These are phyloP conservation scores for Drosophila repleta DNA, from an alignment of 1,140 invertebrate species.

Conservation along the genomic window DNA sequence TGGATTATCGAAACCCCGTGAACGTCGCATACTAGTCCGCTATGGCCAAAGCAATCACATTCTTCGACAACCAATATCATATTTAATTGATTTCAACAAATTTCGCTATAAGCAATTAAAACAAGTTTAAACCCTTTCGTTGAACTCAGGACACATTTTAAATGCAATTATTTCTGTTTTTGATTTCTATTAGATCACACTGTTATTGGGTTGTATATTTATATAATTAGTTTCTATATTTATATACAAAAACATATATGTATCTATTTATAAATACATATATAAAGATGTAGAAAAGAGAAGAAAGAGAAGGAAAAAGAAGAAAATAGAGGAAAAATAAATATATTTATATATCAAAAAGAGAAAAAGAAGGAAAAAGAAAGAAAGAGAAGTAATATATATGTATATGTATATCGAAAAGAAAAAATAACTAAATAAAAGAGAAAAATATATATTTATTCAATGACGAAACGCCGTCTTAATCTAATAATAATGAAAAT, in stretches of 20 bases:
- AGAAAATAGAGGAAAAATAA: too few relatives aligned
- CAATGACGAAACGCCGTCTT: too few relatives aligned
- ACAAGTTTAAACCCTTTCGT: neutral
- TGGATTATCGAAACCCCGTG: slow-evolving; percentile 40
- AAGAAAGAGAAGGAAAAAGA: too few relatives aligned
- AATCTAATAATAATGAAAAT: too few relatives aligned
- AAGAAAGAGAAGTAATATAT: too few relatives aligned
- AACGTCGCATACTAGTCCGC: slow-evolving; percentile 72
- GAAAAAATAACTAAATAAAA: too few relatives aligned
- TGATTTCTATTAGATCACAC: slow-evolving; percentile 31
- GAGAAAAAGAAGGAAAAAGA: too few relatives aligned
- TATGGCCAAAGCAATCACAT: slow-evolving; percentile 55
- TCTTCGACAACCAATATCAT: slow-evolving; percentile 30
- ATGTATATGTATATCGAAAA: too few relatives aligned
- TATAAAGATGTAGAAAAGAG: too few relatives aligned
- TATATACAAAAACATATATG: neutral
- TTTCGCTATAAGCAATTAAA: slow-evolving; percentile 5
- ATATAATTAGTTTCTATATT: slow-evolving; percentile 26
- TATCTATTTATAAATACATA: too few relatives aligned
- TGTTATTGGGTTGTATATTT: slow-evolving; percentile 20
- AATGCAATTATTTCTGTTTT: slow-evolving; percentile 38
- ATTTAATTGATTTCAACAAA: slow-evolving; percentile 9
- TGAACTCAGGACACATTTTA: slow-evolving; percentile 25
- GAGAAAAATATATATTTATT: too few relatives aligned
- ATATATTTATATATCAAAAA: too few relatives aligned